Percentiles rank a stretch among this genome's conserved stretches.
Conservation (phyloP, 2,113 vertebrate genomes). For the Pristiophorus japonicus region DNA sequence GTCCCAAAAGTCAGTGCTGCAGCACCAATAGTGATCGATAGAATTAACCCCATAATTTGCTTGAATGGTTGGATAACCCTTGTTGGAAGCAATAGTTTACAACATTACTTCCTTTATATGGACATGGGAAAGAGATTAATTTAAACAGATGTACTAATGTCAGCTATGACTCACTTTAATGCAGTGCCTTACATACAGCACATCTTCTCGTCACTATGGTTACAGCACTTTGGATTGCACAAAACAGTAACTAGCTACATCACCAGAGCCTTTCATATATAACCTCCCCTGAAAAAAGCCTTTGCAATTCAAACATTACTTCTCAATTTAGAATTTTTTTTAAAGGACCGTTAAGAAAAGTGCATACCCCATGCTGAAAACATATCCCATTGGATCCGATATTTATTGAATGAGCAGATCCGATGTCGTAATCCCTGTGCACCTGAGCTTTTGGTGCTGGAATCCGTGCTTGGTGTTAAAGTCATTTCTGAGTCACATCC, state of each 20-base stretch:
- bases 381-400: neutral
- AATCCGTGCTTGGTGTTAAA: neutral
- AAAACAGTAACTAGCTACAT: neutral
- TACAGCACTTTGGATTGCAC: neutral
- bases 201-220: neutral
- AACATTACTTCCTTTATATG: neutral
- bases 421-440: neutral
- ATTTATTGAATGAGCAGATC: neutral
- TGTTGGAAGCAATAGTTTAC: neutral
- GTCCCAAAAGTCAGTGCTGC: neutral
- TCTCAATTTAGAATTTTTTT: neutral
- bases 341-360: neutral
- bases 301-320: neutral
- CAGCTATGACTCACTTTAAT: neutral
- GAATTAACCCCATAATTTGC: neutral
- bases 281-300: neutral
- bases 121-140: neutral
- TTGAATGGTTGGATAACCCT: neutral
- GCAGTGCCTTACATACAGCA: neutral
- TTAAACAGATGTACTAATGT: neutral
- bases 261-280: neutral
- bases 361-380: neutral
- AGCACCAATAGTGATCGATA: neutral
- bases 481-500: neutral
- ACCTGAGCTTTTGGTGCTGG: neutral